Percentiles rank a stretch among this genome's conserved stretches.
These are phyloP conservation scores for Dromiciops gliroides DNA, from an alignment of 2,113 vertebrate species.

Conservation along the genomic window DNA sequence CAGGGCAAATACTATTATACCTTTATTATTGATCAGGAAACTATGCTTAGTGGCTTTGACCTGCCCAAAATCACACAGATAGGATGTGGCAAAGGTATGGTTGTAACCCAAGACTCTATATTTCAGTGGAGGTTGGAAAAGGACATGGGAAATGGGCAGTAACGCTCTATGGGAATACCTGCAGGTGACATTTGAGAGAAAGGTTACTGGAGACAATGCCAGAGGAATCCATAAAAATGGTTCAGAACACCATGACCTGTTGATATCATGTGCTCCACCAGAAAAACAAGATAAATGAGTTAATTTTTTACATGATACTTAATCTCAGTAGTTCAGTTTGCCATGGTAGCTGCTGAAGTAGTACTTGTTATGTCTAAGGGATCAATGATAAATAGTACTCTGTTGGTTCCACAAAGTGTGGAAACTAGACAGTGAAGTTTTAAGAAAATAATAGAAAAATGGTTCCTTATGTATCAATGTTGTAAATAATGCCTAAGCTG, in stretches of 20 bases:
- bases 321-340: neutral
- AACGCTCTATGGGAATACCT: neutral
- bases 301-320: neutral
- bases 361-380: neutral
- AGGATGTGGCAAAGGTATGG: neutral
- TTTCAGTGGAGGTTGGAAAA: neutral
- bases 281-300: neutral
- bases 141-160: neutral
- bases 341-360: neutral
- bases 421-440: neutral
- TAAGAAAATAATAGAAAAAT: neutral
- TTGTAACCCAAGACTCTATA: neutral
- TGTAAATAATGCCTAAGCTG: neutral
- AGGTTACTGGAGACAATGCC: neutral
- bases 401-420: neutral
- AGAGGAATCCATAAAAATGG: neutral
- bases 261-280: neutral
- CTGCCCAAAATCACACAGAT: neutral
- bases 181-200: neutral
- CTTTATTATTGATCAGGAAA: neutral
- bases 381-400: neutral
- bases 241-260: neutral
- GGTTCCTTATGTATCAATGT: neutral
- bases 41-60: neutral
- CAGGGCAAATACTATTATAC: neutral